A percentile compares a stretch with the other conserved stretches of the same genome.
These are phyloP conservation scores for Ficedula albicollis DNA, from an alignment of 2,797 vertebrate genomes.

Conservation along the genomic window DNA sequence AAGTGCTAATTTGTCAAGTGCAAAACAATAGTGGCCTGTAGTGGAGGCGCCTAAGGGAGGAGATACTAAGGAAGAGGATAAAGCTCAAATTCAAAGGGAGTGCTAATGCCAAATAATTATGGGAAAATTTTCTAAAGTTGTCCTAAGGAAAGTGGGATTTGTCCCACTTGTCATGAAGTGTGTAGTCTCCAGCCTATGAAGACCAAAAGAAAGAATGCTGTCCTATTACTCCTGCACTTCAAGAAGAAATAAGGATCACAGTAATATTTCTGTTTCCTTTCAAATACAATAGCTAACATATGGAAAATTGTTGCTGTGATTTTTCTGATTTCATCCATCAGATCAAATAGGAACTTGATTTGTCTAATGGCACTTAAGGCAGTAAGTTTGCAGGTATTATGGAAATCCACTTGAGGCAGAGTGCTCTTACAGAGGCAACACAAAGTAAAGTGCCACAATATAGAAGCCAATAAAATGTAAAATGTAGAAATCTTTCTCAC, in stretches of 20 bases:
- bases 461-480: not conserved
- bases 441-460: not conserved
- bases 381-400: not conserved
- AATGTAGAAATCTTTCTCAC: not conserved
- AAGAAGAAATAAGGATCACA: not conserved
- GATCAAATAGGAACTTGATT: not conserved
- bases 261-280: not conserved
- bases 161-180: not conserved
- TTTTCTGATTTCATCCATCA: conserved; percentile 7
- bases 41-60: not conserved
- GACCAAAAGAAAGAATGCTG: not conserved
- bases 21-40: not conserved
- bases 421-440: not conserved
- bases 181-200: not conserved
- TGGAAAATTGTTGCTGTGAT: not conserved
- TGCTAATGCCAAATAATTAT: not conserved
- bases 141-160: not conserved
- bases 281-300: not conserved
- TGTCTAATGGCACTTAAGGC: not conserved
- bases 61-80: not conserved
- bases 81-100: not conserved
- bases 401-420: not conserved
- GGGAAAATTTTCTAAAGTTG: not conserved
- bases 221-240: not conserved
- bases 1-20: not conserved